phyloP scores from a whole-genome alignment of 2,113 vertebrate species.

The Phylloscopus whistleri region DNA sequence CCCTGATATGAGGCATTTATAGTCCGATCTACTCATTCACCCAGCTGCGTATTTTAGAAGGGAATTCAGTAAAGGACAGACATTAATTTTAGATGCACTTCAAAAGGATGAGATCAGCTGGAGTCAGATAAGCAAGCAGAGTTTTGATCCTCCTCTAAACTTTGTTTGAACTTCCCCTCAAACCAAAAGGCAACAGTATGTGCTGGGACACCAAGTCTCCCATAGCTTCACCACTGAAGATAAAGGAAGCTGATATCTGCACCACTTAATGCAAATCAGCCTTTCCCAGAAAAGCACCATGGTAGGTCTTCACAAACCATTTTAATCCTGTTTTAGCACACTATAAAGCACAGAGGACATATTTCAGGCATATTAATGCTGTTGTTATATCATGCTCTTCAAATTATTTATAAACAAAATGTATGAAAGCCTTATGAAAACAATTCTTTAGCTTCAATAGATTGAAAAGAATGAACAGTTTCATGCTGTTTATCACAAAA shows the following conservation, averaged over 20 bases:
- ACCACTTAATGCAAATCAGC: background rate
- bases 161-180: background rate
- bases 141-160: constrained; percentile 14
- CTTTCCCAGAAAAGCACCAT: background rate
- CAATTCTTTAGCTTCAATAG: background rate
- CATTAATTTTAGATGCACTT: constrained; percentile 38
- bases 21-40: background rate
- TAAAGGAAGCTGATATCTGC: background rate
- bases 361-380: background rate
- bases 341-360: background rate
- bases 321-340: background rate
- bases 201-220: background rate
- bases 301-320: background rate
- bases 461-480: background rate
- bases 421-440: background rate
- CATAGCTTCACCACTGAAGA: background rate
- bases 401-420: background rate
- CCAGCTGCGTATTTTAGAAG: background rate
- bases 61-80: background rate
- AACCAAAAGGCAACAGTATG: background rate
- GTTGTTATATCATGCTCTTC: background rate
- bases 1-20: background rate
- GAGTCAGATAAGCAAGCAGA: constrained; percentile 14
- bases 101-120: constrained; percentile 21
- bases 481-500: background rate